Conservation (phyloP, 2,113 vertebrate genomes). For the Eonycteris spelaea region DNA sequence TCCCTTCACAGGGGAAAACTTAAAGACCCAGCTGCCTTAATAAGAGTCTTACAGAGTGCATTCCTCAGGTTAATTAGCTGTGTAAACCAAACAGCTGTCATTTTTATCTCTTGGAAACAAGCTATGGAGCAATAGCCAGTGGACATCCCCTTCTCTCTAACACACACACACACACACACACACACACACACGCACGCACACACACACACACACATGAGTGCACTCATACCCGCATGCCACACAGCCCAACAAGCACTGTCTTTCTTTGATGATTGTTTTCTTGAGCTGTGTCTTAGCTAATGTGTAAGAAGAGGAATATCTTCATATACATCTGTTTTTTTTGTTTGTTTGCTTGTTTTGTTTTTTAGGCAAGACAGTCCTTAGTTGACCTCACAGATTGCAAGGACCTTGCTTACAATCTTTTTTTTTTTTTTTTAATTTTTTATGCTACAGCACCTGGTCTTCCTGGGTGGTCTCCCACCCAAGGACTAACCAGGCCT, state of each 20-base stretch:
- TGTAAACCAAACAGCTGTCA: conserved; percentile 48
- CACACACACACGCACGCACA: fast-evolving
- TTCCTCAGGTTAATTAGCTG: conserved; percentile 47
- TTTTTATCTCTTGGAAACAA: conserved; percentile 31
- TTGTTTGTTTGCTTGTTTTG: too few species aligned
- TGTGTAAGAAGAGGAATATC: neutral
- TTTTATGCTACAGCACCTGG: too few species aligned
- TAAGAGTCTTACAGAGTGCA: conserved; percentile 19
- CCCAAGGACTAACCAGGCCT: too few species aligned
- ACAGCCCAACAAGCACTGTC: neutral
- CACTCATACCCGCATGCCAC: neutral
- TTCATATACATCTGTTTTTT: too few species aligned
- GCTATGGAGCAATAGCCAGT: neutral
- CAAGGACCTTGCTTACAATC: too few species aligned
- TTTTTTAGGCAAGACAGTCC: too few species aligned
- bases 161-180: neutral
- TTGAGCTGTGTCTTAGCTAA: neutral
- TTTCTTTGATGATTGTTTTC: neutral
- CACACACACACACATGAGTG: too few species aligned
- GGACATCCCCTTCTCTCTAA: neutral
- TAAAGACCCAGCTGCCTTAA: conserved; percentile 50
- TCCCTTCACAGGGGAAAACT: neutral
- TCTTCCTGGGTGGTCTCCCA: too few species aligned
- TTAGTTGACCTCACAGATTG: too few species aligned
- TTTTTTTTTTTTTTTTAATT: too few species aligned